These are phyloP conservation scores for Corythornis vintsioides DNA, from an alignment of 2,113 vertebrate genomes.

Conservation along the genomic window DNA sequence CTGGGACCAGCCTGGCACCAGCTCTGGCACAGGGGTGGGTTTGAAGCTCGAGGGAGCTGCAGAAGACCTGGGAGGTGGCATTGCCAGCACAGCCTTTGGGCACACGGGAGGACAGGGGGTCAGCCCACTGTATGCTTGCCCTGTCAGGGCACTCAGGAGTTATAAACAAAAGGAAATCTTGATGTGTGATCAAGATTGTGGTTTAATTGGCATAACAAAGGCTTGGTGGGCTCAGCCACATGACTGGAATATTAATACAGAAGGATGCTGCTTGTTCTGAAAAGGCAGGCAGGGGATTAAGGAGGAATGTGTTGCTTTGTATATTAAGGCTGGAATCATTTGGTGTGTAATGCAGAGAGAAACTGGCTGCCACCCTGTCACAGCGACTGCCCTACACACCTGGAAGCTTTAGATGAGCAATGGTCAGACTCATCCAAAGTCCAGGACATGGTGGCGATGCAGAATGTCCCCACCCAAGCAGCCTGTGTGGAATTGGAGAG, in stretches of 20 bases:
- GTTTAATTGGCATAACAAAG: conserved; percentile 52
- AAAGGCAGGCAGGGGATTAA: neutral
- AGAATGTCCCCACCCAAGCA: neutral
- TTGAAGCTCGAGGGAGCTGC: neutral
- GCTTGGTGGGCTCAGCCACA: neutral
- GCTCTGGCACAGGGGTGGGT: fast-evolving
- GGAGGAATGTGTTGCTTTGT: neutral
- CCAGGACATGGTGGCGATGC: fast-evolving
- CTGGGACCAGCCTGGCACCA: fast-evolving
- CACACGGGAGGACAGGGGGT: neutral
- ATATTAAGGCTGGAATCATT: neutral
- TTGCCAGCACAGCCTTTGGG: neutral
- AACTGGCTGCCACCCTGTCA: neutral
- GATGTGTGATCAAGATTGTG: conserved; percentile 12
- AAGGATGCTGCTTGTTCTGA: neutral
- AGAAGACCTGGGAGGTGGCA: fast-evolving
- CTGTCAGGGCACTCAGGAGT: fast-evolving
- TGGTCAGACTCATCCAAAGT: neutral
- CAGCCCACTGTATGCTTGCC: neutral
- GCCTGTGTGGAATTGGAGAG: neutral
- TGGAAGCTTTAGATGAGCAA: neutral
- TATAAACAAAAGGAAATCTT: conserved; percentile 12
- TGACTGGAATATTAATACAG: conserved; percentile 48
- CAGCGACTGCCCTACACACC: fast-evolving
- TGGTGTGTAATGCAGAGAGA: neutral